Conservation (phyloP, 30 jellyfish, hydroid and myxozoan species). For the Turritopsis rubra region DNA sequence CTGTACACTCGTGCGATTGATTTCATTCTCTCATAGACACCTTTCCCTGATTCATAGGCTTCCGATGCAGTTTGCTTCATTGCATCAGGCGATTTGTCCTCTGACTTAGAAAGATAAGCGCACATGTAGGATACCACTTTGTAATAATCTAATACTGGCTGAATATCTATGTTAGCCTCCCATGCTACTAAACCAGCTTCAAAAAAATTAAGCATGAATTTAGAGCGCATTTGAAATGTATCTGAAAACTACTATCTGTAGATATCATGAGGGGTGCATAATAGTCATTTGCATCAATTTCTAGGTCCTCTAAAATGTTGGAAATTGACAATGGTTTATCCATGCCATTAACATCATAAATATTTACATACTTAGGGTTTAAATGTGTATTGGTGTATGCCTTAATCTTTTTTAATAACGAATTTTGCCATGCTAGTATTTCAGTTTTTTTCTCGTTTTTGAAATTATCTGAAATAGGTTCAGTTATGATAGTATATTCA, state of each 20-base stretch:
- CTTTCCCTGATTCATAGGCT: neutral
- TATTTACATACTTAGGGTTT: neutral
- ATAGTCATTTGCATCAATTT: neutral
- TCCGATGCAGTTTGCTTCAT: neutral
- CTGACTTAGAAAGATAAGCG: neutral
- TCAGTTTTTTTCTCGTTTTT: neutral
- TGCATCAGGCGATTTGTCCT: neutral
- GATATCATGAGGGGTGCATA: neutral
- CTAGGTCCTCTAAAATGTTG: neutral
- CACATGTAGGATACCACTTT: neutral
- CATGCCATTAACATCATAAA: too few relatives aligned
- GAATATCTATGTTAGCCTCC: constrained; percentile 5
- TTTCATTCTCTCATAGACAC: constrained; percentile 12
- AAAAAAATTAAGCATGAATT: constrained; percentile 18
- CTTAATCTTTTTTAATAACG: neutral
- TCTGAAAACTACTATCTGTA: neutral
- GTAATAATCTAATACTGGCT: neutral
- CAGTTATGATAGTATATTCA: neutral
- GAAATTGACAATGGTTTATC: neutral
- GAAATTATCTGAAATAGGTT: neutral
- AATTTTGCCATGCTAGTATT: neutral
- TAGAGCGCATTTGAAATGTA: constrained; percentile 7
- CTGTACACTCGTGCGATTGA: neutral
- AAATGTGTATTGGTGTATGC: neutral
- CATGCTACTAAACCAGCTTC: neutral